phyloP scores from a whole-genome alignment of 2,797 vertebrate genomes.

The Pipistrellus pygmaeus region DNA sequence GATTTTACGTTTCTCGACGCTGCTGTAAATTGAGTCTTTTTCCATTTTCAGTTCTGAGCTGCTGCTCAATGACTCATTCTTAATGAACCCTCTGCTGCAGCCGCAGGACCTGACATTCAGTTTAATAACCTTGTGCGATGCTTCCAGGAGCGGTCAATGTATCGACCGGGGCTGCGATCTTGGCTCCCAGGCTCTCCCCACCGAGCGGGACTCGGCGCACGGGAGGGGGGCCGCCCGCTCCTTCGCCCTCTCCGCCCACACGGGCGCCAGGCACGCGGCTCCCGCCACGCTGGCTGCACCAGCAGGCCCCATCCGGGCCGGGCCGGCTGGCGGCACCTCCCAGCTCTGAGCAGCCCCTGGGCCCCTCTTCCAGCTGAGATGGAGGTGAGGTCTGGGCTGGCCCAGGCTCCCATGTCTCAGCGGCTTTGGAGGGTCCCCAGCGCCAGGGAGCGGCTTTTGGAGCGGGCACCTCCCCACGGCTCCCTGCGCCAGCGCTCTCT shows the following conservation, averaged over 20 bases:
- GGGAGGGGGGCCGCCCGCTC: accelerated
- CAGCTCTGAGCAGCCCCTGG: background rate
- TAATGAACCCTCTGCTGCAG: constrained; percentile 4
- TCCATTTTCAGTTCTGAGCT: constrained; percentile 38
- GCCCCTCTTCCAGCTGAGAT: accelerated
- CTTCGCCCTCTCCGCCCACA: accelerated
- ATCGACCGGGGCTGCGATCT: background rate
- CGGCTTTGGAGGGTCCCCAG: background rate
- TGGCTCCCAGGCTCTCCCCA: accelerated
- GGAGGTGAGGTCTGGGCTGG: background rate
- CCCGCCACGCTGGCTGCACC: background rate
- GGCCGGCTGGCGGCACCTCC: background rate
- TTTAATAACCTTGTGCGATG: background rate
- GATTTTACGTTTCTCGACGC: background rate
- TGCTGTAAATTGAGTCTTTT: background rate
- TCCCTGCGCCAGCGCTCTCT: background rate
- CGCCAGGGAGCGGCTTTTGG: accelerated
- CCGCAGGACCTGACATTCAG: background rate
- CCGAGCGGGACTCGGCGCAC: accelerated
- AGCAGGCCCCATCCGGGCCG: background rate
- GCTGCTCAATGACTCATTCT: constrained; percentile 27
- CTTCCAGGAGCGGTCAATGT: background rate
- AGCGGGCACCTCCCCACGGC: background rate
- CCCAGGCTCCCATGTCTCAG: too few species aligned
- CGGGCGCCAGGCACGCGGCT: too few species aligned